These are phyloP conservation scores for Antennarius maculatus DNA, from an alignment of 2,797 vertebrate genomes.

Conservation along the genomic window DNA sequence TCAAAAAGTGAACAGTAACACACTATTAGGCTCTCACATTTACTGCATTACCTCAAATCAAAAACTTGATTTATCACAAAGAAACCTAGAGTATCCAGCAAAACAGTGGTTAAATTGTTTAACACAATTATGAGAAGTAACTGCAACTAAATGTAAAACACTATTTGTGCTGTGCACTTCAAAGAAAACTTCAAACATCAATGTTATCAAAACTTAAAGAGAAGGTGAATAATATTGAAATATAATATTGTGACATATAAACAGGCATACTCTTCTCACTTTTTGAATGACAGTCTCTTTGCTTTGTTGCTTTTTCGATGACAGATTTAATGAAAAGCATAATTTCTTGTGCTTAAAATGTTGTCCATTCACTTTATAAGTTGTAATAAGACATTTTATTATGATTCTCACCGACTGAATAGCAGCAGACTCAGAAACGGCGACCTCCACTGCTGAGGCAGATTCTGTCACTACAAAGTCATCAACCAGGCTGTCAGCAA, in stretches of 20 bases:
- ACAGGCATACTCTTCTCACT: background rate
- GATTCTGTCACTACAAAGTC: conserved; percentile 67
- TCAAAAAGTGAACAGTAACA: too few species aligned
- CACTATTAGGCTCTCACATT: too few species aligned
- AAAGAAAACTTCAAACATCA: too few species aligned
- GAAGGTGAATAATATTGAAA: background rate
- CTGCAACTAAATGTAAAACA: too few species aligned
- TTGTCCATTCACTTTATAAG: too few species aligned
- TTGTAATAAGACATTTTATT: background rate
- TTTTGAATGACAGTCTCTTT: background rate
- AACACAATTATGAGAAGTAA: too few species aligned
- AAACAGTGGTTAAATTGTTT: too few species aligned
- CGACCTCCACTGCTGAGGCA: conserved; percentile 45
- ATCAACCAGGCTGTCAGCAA: conserved; percentile 47
- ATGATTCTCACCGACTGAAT: conserved; percentile 52
- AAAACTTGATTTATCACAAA: too few species aligned
- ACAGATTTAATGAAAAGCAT: background rate
- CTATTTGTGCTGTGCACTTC: too few species aligned
- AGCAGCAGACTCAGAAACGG: conserved; percentile 42
- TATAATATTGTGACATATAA: background rate
- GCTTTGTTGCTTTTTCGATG: background rate
- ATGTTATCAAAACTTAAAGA: background rate
- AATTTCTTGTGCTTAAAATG: too few species aligned
- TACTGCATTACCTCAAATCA: too few species aligned
- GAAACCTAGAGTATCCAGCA: too few species aligned